Base-by-base conservation (phyloP, 2,797 vertebrate genomes). In the Malurus leucopterus region DNA sequence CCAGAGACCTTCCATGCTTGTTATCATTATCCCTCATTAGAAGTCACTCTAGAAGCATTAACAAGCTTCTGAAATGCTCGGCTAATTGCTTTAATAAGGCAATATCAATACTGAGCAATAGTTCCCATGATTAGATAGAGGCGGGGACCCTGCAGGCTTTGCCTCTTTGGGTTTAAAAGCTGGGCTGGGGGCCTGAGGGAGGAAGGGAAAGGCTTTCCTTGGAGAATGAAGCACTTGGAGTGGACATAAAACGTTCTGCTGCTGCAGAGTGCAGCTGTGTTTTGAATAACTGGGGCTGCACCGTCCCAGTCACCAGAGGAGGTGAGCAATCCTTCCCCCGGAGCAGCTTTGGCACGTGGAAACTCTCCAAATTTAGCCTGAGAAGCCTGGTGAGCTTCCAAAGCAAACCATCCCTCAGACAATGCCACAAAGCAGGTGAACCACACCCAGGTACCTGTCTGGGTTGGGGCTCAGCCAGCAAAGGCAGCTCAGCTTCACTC, bases 51-150 rank as follows among this genome's bases (percentile, higher is more conserved):
- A 92, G 92, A 93, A 96, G 85, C 87, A 94, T 92, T 84, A 94
- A 89, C 88, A 95, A 96, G 95, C 93, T 91, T 83, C 93, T 95
- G 70, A 84, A 93, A 92, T 89, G 86, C 83, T 95, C 54, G 50
- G 83, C 92, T 96, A 96, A 96, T 96, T 96, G 95, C 91, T 95
- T 95, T 96, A 95, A 95, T 94, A 95, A 95, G 93, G 91, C 90
- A 87, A 79, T 89, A 91, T 95, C 94, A 80, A 95, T 96, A 95
- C 73, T 92, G 84, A 90, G 89, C 36, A 20, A 90, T 87, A 82
- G 94, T 88, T 96, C 73, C 90, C 78, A 75, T 93, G 93, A 94
- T 91, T 89, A 92, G 88, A 82, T 77, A 75, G 50, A 90, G 84
- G 76, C 16, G 0, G 83, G 70, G 73, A 85, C 84, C 90, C 94